phyloP scores from a whole-genome alignment of 2,888 invertebrate genomes.

The Harpagoxenus sublaevis region DNA sequence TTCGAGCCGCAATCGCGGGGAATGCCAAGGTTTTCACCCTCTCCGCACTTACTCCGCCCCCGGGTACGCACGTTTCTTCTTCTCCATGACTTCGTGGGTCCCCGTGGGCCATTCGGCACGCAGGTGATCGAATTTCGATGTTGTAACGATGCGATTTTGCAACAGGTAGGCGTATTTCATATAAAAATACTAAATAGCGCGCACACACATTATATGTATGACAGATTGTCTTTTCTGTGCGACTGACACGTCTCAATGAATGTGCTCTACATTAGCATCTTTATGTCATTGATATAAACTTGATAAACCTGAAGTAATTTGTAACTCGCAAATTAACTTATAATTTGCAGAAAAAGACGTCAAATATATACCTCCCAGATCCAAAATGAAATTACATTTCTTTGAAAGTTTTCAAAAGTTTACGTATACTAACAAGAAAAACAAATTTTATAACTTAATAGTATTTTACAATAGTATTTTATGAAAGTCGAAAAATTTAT shows the following conservation, averaged over 20 bases:
- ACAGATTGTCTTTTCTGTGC: slow-evolving; percentile 48
- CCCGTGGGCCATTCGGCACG: slow-evolving; percentile 37
- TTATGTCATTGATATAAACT: slow-evolving; percentile 5
- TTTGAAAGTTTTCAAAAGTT: neutral
- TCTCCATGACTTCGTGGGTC: neutral
- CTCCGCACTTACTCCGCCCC: neutral
- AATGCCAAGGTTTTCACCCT: slow-evolving; percentile 74
- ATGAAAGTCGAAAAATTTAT: neutral
- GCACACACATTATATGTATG: slow-evolving; percentile 52
- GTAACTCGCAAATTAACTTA: neutral
- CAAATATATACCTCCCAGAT: neutral
- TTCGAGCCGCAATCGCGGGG: slow-evolving; percentile 66
- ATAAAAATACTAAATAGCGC: slow-evolving; percentile 40
- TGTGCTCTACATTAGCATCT: neutral
- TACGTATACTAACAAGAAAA: neutral
- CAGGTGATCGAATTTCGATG: slow-evolving; percentile 73
- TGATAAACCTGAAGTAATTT: neutral
- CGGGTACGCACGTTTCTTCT: slow-evolving; percentile 53
- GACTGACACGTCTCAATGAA: slow-evolving; percentile 53
- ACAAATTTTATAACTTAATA: neutral
- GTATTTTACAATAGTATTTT: neutral
- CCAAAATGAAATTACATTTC: neutral
- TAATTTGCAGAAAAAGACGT: neutral
- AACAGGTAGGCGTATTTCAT: slow-evolving; percentile 63
- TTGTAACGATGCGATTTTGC: slow-evolving; percentile 67